phyloP scores from a whole-genome alignment of 2,888 invertebrate genomes.

The Drosophila algonquin region DNA sequence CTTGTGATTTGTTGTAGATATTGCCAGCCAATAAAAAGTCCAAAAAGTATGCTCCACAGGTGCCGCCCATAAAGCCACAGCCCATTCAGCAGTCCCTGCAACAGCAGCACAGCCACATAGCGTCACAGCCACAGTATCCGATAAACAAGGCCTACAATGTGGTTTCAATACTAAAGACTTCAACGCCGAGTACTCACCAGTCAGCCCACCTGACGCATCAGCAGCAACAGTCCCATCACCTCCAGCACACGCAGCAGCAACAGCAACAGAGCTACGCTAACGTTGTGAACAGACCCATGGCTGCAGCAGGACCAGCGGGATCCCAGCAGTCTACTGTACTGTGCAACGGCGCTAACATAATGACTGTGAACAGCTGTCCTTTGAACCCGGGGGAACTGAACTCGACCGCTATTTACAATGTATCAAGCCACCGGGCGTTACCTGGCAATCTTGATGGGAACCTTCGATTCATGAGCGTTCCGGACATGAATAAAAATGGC shows the following conservation, averaged over 20 bases:
- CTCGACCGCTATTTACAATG: conserved; percentile 59
- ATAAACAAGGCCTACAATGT: conserved; percentile 74
- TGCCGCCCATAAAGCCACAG: conserved; percentile 53
- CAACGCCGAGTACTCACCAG: conserved; percentile 49
- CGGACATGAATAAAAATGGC: conserved; percentile 52
- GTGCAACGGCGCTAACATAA: conserved; percentile 59
- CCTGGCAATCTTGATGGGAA: conserved; percentile 48
- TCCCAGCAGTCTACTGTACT: conserved; percentile 58
- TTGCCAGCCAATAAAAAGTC: conserved; percentile 77
- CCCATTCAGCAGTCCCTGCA: conserved; percentile 48
- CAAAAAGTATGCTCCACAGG: conserved; percentile 74
- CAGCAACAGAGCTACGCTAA: conserved; percentile 68
- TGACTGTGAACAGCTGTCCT: conserved; percentile 57
- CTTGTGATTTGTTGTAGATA: conserved; percentile 78
- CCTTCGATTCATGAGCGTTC: conserved; percentile 44
- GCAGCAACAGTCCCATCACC: conserved; percentile 35
- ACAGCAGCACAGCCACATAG: conserved; percentile 38
- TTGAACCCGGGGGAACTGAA: conserved; percentile 54
- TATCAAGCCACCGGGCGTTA: conserved; percentile 45
- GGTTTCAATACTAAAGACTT: conserved; percentile 71
- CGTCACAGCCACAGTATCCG: conserved; percentile 71
- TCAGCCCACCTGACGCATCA: conserved; percentile 47
- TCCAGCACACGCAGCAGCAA: conserved; percentile 50
- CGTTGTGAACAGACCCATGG: conserved; percentile 57
- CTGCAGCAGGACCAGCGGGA: conserved; percentile 25